Conservation (phyloP, 2,113 vertebrate species). For the Solea senegalensis region DNA sequence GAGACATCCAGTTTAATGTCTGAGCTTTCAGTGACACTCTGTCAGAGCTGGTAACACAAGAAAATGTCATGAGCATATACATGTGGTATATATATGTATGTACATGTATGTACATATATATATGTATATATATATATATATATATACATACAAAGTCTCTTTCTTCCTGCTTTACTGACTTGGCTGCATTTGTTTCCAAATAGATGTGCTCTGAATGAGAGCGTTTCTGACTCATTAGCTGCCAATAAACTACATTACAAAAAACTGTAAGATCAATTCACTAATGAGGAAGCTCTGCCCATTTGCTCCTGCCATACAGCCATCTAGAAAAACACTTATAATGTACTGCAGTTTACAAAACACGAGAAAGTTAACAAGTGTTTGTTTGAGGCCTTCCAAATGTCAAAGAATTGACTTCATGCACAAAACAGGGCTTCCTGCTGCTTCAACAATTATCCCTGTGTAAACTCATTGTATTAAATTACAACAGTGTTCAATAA, state of each 20-base stretch:
- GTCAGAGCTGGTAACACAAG: not conserved
- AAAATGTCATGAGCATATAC: too few relatives aligned
- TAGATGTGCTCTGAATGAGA: not conserved
- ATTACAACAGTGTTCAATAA: not conserved
- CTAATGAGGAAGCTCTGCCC: not conserved
- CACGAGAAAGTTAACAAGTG: too few relatives aligned
- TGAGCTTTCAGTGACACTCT: not conserved
- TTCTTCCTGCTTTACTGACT: conserved; percentile 9
- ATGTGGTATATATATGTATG: too few relatives aligned
- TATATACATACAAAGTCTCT: not conserved
- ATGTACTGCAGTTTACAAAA: not conserved
- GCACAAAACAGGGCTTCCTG: conserved; percentile 1
- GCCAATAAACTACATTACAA: conserved; percentile 20
- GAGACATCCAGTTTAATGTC: not conserved
- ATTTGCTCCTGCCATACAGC: conserved; percentile 20
- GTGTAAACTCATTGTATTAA: not conserved
- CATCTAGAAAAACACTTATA: not conserved
- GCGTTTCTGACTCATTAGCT: conserved; percentile 17
- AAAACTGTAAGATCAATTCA: conserved; percentile 25
- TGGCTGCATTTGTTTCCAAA: not conserved
- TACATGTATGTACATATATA: too few relatives aligned
- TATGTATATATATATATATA: too few relatives aligned
- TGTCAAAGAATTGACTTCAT: not conserved
- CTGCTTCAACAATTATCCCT: not conserved
- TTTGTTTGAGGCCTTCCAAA: not conserved